Base-by-base conservation (phyloP, 2,888 invertebrate genomes). In the Coleophora flavipennella region DNA sequence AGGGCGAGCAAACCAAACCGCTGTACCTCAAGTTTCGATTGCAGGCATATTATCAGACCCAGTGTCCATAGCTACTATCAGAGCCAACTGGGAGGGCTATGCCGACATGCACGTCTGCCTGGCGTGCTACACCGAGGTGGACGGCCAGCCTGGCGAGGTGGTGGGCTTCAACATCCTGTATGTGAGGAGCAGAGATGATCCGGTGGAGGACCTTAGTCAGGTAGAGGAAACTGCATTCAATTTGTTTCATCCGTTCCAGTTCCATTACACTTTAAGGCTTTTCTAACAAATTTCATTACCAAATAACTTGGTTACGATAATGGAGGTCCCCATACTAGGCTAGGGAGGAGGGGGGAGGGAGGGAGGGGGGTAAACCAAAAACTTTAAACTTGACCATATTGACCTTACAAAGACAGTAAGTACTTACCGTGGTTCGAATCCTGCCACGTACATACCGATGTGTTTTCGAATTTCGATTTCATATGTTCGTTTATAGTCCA, bases 101-200 rank as follows among this genome's bases (percentile, higher is more conserved):
- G 46, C 71, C 0, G 53, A 60, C 0, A 68, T 74, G 32, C 55
- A 64, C 1, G 51, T 70, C 2, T 70, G 68, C 31, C 39, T 80
- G 1, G 72, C 70, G 0, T 78, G 77, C 47, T 75, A 62, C 50
- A 70, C 70, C 0, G 77, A 79, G 40, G 62, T 50, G 26, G 56
- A 66, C 1, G 79, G 74, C 0, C 32, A 50, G 29, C 71, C 73
- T 0, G 53, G 47, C 3, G 59, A 72, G 33, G 55, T 79, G 41
- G 76, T 77, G 3, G 79, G 61, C 0, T 72, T 72, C 50, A 80
- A 79, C 40, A 61, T 73, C 12, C 50, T 68, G 3, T 6, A 65
- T 0, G 71, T 79, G 2, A 73, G 58, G 54, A 53, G 49, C 8
- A 44, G 4, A 1, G 66, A 62, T n/a, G 78, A 79, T 33, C 61